Evolutionary conservation across 1,140 invertebrate species (phyloP), one percentile per base, ranked within the genome.

Genomic region (Bathynomus jamesi): DNA sequence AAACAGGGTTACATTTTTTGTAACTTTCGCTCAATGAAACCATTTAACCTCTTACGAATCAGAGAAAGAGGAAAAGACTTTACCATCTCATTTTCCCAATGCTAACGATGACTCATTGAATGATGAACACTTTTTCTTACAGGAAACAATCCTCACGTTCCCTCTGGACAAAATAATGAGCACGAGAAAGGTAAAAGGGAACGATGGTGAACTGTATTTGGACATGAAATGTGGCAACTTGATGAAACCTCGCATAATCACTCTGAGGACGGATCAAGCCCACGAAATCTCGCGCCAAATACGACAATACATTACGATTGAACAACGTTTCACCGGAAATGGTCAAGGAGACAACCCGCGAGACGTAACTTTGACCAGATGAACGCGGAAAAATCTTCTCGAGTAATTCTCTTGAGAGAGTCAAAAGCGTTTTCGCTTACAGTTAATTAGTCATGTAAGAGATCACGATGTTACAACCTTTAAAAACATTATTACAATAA

Each of bases 141-240:
- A 90, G 88, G 93, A 96, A 83, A 95, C 92, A 0, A 81, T 96
- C 74, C 89, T 92, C 78, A 90, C 91, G 81, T 96, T 95, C 86
- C 91, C 92, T 30, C 97, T 95, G 81, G 90, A 91, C 69, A 94
- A 98, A 81, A 92, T 98, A 60, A 95, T 98, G 79, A 97, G 94
- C 46, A 98, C 95, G 0, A 84, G 95, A 70, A 96, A 96, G 85
- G 92, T 95, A 60, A 86, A 87, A 75, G 94, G 93, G 0, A 95
- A 98, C 80, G 93, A 95, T 81, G 94, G 94, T 29, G 90, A 92
- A 0, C 86, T 97, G 63, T 98, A 93, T 82, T 84, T 99, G 81
- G 95, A 98, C 83, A 93, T 98, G 90, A 98, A 98, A 84, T 93
- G 93, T 80, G 95, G 95, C 24, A 97, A 96, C 81, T 84, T 99